A percentile compares a stretch with the other conserved stretches of the same genome.
phyloP scores from a whole-genome alignment of 2,113 vertebrate genomes.

The Eretmochelys imbricata region DNA sequence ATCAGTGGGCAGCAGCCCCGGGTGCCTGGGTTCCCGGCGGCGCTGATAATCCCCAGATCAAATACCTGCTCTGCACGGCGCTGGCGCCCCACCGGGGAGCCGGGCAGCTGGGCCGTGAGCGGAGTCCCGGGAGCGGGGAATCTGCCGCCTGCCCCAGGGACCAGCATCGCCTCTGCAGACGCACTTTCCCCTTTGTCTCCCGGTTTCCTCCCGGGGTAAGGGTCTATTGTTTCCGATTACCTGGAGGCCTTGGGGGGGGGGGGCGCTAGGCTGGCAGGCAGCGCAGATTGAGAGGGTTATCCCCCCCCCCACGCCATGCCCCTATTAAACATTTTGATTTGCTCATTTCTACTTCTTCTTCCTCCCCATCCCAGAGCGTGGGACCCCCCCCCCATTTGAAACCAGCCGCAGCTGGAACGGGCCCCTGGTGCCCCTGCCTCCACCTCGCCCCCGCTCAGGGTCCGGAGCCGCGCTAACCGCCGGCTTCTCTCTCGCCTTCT shows the following conservation, averaged over 20 bases:
- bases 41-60: accelerated
- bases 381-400: conserved; percentile 1
- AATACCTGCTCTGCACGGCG: background rate
- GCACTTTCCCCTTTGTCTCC: background rate
- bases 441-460: background rate
- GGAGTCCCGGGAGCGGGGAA: background rate
- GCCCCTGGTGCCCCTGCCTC: accelerated
- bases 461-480: background rate
- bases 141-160: background rate
- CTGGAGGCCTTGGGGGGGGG: conserved; percentile 37
- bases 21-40: accelerated
- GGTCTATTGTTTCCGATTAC: conserved; percentile 57
- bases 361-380: conserved; percentile 33
- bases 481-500: background rate
- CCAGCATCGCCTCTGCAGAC: background rate
- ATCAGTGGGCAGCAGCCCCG: accelerated
- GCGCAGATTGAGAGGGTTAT: background rate
- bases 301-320: background rate
- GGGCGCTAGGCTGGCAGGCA: conserved; percentile 6
- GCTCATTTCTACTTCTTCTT: conserved; percentile 33
- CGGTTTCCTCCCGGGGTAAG: conserved; percentile 14
- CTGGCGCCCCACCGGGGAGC: background rate
- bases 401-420: accelerated
- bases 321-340: conserved; percentile 54
- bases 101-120: accelerated